Evolutionary conservation across 2,113 vertebrate species (phyloP).

Genomic region (Balaeniceps rex): DNA sequence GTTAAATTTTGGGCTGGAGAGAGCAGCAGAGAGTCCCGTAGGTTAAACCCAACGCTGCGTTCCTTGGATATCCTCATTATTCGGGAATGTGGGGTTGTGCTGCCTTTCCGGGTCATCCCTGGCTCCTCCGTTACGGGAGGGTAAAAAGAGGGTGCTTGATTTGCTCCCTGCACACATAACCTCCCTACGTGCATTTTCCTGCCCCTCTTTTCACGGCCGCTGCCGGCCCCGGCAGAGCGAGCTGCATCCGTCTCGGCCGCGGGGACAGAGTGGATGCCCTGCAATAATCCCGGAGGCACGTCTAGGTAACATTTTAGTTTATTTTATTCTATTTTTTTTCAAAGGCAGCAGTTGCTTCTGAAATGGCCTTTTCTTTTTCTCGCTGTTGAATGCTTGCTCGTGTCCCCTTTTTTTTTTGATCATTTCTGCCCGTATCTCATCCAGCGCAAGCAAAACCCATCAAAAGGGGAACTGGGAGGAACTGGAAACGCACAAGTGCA

Average conservation of each 20-base stretch:
- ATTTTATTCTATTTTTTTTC: not conserved
- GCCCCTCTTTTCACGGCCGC: not conserved
- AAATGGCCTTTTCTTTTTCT: not conserved
- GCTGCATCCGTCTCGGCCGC: not conserved
- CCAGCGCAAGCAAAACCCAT: not conserved
- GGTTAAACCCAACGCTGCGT: rapidly evolving
- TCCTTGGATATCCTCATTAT: not conserved
- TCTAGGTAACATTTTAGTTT: not conserved
- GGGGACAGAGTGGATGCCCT: not conserved
- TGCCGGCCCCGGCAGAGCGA: not conserved
- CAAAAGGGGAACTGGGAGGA: not conserved
- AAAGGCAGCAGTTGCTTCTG: not conserved
- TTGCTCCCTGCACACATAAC: not conserved
- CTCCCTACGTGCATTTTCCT: rapidly evolving
- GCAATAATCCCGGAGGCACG: not conserved
- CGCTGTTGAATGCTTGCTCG: rapidly evolving
- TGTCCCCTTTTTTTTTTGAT: not conserved
- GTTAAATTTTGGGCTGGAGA: not conserved
- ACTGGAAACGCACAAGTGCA: not conserved
- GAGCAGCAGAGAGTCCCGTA: constrained; percentile 23
- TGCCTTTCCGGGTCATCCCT: not conserved
- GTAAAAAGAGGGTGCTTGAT: not conserved
- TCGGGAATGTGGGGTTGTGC: rapidly evolving
- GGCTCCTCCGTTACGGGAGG: not conserved
- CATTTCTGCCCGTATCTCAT: not conserved